Conservation (phyloP, 2,797 vertebrate genomes). For the Malurus splendens region DNA sequence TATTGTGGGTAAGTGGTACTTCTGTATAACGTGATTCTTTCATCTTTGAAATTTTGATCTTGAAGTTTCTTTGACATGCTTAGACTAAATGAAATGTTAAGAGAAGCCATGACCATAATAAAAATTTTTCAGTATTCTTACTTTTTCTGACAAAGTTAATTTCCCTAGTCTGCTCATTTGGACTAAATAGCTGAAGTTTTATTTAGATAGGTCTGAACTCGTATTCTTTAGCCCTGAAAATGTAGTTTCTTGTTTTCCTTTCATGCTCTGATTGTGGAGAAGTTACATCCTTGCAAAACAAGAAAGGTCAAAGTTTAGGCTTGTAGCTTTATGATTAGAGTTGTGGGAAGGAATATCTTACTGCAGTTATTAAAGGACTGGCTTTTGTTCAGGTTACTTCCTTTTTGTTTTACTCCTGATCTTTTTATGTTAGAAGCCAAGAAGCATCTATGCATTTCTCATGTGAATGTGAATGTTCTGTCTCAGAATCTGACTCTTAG, state of each 20-base stretch:
- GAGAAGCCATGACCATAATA: background rate
- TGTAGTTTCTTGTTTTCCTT: background rate
- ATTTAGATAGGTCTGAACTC: background rate
- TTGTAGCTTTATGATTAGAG: background rate
- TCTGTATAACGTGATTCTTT: background rate
- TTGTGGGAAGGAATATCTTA: background rate
- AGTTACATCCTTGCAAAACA: background rate
- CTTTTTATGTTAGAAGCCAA: background rate
- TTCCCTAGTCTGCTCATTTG: background rate
- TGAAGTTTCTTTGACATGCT: background rate
- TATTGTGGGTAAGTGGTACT: slow-evolving; percentile 82
- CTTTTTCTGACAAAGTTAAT: background rate
- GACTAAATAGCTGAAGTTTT: background rate
- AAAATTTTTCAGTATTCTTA: background rate
- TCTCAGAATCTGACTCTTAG: background rate
- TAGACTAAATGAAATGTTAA: background rate
- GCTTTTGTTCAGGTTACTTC: background rate
- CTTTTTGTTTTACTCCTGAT: background rate
- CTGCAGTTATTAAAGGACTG: background rate
- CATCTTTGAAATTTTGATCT: background rate
- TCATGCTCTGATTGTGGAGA: background rate
- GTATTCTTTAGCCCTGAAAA: background rate
- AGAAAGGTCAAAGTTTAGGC: background rate
- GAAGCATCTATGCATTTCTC: background rate
- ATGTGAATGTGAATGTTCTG: background rate